Conservation (phyloP, 1,140 invertebrate species). For the Drosophila albomicans region DNA sequence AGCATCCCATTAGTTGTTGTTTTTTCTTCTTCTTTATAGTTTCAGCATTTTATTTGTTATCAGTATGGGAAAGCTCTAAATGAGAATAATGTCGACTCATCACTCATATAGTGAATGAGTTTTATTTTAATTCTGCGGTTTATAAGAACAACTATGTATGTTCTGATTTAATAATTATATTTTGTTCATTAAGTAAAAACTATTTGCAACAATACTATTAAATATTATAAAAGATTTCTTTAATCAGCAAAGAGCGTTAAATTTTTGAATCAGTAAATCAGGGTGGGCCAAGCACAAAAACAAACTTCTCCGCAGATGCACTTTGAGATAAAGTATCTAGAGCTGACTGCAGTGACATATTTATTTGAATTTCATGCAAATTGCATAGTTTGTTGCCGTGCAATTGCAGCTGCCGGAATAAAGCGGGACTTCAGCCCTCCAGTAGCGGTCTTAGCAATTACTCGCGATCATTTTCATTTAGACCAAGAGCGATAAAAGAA, state of each 20-base stretch:
- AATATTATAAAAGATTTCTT: too few species aligned
- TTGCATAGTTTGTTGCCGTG: slow-evolving; percentile 46
- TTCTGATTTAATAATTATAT: too few species aligned
- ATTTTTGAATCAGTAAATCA: neutral
- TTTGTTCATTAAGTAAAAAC: too few species aligned
- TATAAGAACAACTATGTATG: neutral
- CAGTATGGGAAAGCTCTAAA: neutral
- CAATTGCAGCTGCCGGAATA: slow-evolving; percentile 37
- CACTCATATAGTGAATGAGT: neutral
- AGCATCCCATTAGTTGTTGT: neutral
- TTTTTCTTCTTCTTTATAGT: slow-evolving; percentile 2
- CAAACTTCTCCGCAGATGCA: slow-evolving; percentile 9
- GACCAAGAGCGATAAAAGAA: slow-evolving; percentile 15
- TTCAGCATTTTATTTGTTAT: neutral
- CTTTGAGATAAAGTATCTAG: slow-evolving; percentile 33
- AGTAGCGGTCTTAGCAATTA: slow-evolving; percentile 15
- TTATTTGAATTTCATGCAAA: slow-evolving; percentile 83
- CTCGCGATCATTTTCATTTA: slow-evolving; percentile 57
- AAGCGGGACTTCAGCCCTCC: slow-evolving; percentile 2
- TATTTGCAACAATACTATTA: too few species aligned
- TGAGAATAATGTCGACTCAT: neutral
- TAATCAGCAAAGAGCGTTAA: neutral
- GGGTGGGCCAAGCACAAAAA: neutral
- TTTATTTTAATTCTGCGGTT: neutral
- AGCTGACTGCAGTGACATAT: slow-evolving; percentile 75